A percentile compares a stretch with the other conserved stretches of the same genome.
phyloP scores from a whole-genome alignment of 1,140 invertebrate genomes.

The Acromyrmex heyeri region DNA sequence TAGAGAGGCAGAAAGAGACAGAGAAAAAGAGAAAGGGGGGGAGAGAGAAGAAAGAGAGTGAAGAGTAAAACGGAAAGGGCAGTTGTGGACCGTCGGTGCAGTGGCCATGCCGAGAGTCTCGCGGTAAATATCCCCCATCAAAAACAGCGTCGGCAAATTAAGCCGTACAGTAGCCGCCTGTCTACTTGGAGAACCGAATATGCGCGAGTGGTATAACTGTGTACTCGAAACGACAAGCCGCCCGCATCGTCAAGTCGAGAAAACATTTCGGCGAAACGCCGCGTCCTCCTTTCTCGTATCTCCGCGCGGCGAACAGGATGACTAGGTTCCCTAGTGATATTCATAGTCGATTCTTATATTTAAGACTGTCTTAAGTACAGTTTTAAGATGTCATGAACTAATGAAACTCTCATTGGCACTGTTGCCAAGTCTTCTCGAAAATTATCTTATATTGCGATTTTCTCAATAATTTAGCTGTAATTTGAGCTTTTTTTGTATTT shows the following conservation, averaged over 20 bases:
- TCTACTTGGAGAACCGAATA: slow-evolving; percentile 28
- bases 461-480: no score
- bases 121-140: slow-evolving; percentile 41
- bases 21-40: not conserved
- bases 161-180: not conserved
- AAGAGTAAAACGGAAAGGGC: slow-evolving; percentile 14
- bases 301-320: no score
- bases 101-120: not conserved
- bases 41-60: not conserved
- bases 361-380: no score
- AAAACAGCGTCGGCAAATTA: slow-evolving; percentile 53
- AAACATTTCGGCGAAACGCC: not conserved
- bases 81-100: not conserved
- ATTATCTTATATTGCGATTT: no score
- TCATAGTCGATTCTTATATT: no score
- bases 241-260: not conserved
- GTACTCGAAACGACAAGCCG: slow-evolving; percentile 5
- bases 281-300: not conserved
- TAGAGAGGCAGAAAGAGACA: not conserved
- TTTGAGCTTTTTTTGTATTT: no score
- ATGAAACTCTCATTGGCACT: no score
- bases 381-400: no score
- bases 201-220: slow-evolving; percentile 5
- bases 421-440: no score
- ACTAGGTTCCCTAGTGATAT: not conserved